These are phyloP conservation scores for Leptinotarsa texana DNA, from an alignment of 1,140 invertebrate genomes.

Conservation along the genomic window DNA sequence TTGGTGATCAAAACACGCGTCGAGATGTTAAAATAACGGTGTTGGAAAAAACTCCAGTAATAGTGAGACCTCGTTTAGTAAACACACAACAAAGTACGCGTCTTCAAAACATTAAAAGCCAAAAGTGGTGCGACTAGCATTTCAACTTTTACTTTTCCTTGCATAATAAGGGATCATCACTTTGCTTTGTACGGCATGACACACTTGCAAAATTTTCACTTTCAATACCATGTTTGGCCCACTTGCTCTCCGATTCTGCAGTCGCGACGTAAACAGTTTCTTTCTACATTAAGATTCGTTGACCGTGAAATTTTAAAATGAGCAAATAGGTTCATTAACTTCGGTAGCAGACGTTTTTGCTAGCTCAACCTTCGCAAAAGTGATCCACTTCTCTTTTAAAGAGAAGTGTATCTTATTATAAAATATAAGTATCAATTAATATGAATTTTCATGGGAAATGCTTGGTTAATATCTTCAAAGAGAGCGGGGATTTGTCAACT, in stretches of 20 bases:
- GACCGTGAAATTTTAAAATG: slow-evolving; percentile 1
- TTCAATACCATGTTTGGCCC: slow-evolving; percentile 24
- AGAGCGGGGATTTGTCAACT: too few species aligned
- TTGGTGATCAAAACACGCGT: too few species aligned
- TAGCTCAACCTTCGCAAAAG: neutral
- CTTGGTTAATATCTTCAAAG: too few species aligned
- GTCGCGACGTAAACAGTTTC: neutral
- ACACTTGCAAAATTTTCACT: slow-evolving; percentile 38
- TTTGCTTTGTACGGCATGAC: slow-evolving; percentile 25
- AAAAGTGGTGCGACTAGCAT: neutral
- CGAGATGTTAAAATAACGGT: too few species aligned
- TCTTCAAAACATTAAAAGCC: neutral
- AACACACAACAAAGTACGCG: too few species aligned
- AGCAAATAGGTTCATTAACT: neutral
- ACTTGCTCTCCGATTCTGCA: slow-evolving; percentile 23
- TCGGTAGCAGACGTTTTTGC: neutral
- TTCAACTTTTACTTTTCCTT: slow-evolving; percentile 22
- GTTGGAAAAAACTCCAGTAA: too few species aligned
- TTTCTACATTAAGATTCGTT: neutral
- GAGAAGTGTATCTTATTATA: too few species aligned
- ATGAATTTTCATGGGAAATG: too few species aligned
- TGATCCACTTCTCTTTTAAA: neutral
- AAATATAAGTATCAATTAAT: too few species aligned
- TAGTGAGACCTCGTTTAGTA: too few species aligned
- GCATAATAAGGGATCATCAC: slow-evolving; percentile 13